Base-by-base conservation (phyloP, 2,797 vertebrate species). In the Diceros bicornis region DNA sequence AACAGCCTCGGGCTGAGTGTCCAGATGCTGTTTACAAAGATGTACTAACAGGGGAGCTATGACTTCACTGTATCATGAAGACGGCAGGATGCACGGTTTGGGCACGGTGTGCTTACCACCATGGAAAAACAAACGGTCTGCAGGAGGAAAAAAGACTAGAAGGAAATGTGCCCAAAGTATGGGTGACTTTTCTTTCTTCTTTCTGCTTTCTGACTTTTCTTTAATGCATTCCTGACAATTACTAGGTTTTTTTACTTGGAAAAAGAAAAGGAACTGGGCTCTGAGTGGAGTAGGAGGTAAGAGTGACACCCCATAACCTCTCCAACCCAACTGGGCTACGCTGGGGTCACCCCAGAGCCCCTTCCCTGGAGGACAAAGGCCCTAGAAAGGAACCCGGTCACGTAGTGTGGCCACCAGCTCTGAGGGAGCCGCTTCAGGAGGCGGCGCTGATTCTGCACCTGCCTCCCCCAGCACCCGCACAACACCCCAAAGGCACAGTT, bases 1-100 rank as follows among this genome's bases (percentile, higher is more conserved):
- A 97, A 92, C 90, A 97, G 96, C 81, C 90, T 95, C 66, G 77
- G 89, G 44, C 84, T 93, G 81, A 72, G 84, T 74, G 90, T 89
- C 96, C 98, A 97, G 98, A 97, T 85, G 94, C 98, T 97, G 95
- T 96, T 97, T 97, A 97, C 91, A 92, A 96, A 90, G 90, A 87
- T 89, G 34, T 91, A 89, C 59, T 96, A 86, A 85, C 71, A 89
- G 77, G 85, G 79, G 79, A n/a, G 88, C 89, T 83, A 47, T 68
- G 93, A 95, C 86, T 97, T 89, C 71, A 72, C 68, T 68, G 91
- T 32, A 77, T 52, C 84, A 83, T 64, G 82, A 34, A 85, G 94
- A 89, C 0, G 72, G 79, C 75, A 93, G 87, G 61, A 85, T 7
- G 68, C 47, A 69, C 50, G 59, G 25, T 88, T 44, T n/a, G 77